Base-by-base conservation (phyloP, 2,888 invertebrate genomes). In the Cerceris ruficornis region DNA sequence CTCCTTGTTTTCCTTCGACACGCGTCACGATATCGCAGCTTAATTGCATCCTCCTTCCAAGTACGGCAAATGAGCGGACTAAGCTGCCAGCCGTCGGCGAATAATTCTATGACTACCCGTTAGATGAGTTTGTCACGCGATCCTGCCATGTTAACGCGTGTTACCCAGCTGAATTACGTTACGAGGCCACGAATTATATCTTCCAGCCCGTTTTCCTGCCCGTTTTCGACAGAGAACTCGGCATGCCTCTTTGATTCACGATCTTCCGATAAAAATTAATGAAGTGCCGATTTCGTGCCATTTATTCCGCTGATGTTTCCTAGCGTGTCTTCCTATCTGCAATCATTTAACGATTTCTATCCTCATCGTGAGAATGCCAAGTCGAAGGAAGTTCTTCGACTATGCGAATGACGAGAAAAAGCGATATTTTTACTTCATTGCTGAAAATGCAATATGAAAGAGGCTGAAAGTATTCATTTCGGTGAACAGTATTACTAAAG, bases 81-180 rank as follows among this genome's bases (percentile, higher is more conserved):
- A 61, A 70, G 64, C 74, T 59, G 54, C 78, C 74, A 78, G 69
- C 78, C 74, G 62, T 73, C 66, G 71, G 57, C 78, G 69, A 74
- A 80, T 80, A 66, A 78, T 70, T 73, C 79, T 80, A 78, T 71
- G 79, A 75, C 79, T 80, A 67, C 75, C 62, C 70, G 61, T 79
- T 69, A 75, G 79, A 71, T 70, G 65, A 14, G 79, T 79, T 75
- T 80, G 79, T 80, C 80, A 80, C 80, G 80, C 80, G 80, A 80
- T 80, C 65, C 54, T 11, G 52, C 68, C 75, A 69, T 75, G 79
- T 67, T 78, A 78, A 54, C 77, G 65, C 62, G 60, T 52, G 79
- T 64, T 54, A 43, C 52, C 50, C 67, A 69, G 54, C 55, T 54
- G 61, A 57, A 80, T 78, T 68, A 75, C 59, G 39, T 15, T 39